A percentile compares a stretch with the other conserved stretches of the same genome.
These are phyloP conservation scores for Linurgus olivaceus DNA, from an alignment of 2,797 vertebrate genomes.

Conservation along the genomic window DNA sequence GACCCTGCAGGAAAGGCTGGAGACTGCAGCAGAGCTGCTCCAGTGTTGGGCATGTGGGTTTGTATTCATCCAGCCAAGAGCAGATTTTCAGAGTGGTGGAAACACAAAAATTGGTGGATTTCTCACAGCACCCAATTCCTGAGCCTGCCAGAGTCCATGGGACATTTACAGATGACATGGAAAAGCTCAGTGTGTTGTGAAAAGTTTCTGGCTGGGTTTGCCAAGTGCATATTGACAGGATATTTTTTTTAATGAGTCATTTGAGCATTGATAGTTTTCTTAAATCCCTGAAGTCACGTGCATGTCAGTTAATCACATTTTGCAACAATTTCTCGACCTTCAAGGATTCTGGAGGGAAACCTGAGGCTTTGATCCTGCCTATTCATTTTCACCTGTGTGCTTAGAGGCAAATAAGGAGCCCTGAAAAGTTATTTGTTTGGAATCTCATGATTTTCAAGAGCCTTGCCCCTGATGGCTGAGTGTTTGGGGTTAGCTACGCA, in stretches of 20 bases:
- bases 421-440: neutral
- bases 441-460: neutral
- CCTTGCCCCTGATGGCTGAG: neutral
- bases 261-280: neutral
- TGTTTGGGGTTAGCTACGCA: neutral
- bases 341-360: neutral
- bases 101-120: neutral
- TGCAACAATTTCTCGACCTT: neutral
- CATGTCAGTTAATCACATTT: neutral
- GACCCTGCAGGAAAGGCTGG: neutral
- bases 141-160: neutral
- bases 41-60: accelerated
- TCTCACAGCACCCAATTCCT: neutral
- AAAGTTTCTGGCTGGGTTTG: neutral
- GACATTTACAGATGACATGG: neutral
- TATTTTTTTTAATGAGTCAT: neutral
- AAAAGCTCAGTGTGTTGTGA: neutral
- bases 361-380: neutral
- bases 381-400: neutral
- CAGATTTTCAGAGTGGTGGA: neutral
- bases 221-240: neutral
- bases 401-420: neutral
- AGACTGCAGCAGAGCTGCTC: neutral
- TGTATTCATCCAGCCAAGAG: neutral
- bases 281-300: neutral